phyloP scores from a whole-genome alignment of 1,140 invertebrate species.

The Drosophila neocordata region DNA sequence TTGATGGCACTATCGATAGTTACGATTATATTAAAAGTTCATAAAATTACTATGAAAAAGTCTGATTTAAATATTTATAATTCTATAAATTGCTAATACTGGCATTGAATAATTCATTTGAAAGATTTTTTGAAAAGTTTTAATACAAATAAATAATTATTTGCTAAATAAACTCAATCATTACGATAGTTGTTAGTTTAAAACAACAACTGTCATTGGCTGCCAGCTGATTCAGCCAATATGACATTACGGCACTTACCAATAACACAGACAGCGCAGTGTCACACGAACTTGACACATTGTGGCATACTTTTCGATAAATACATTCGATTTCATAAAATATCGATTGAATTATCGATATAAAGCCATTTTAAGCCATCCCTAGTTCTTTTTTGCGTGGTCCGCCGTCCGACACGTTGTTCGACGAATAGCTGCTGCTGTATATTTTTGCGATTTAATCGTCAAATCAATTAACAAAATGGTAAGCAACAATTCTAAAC shows the following conservation, averaged over 20 bases:
- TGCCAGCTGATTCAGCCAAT: too few relatives aligned
- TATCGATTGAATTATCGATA: conserved; percentile 1
- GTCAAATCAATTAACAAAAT: conserved; percentile 3
- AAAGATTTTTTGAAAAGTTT: too few relatives aligned
- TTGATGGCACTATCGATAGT: background rate
- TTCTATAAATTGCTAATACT: too few relatives aligned
- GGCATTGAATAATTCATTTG: too few relatives aligned
- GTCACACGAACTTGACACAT: background rate
- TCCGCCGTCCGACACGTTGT: conserved; percentile 8
- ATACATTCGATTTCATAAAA: background rate
- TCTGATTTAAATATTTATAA: too few relatives aligned
- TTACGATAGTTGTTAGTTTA: too few relatives aligned
- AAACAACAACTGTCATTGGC: too few relatives aligned
- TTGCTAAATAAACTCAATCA: too few relatives aligned
- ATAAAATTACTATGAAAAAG: too few relatives aligned
- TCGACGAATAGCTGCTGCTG: conserved; percentile 6
- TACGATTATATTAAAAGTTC: background rate
- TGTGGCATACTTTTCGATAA: background rate
- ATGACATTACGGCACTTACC: too few relatives aligned
- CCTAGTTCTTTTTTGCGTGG: conserved; percentile 8
- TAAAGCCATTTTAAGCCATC: background rate
- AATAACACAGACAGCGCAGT: background rate
- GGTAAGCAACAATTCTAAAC: background rate
- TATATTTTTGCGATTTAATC: conserved; percentile 8
- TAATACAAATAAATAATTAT: too few relatives aligned